Conservation (phyloP, 2,888 invertebrate genomes). For the Carterocephalus palaemon region DNA sequence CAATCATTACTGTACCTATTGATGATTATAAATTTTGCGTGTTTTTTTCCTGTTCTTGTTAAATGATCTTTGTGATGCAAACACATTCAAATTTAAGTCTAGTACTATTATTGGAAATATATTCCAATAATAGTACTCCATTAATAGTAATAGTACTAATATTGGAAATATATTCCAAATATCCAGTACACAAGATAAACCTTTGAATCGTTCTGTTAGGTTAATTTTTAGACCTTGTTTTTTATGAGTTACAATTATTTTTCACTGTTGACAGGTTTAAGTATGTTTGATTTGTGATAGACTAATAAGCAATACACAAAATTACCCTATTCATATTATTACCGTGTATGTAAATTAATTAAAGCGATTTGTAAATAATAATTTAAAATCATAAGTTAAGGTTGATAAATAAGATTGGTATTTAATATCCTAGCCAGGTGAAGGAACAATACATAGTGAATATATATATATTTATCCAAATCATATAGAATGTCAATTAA, state of each 20-base stretch:
- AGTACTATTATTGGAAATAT: no score
- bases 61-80: not conserved
- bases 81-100: not conserved
- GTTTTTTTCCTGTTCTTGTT: constrained; percentile 3
- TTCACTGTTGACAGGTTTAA: not conserved
- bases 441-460: not conserved
- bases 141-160: no score
- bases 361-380: constrained; percentile 5
- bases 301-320: constrained; percentile 1
- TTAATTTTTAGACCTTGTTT: no score
- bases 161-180: no score
- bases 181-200: no score
- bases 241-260: no score
- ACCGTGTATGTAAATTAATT: not conserved
- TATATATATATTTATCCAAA: constrained; percentile 15
- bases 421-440: constrained; percentile 6
- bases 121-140: no score
- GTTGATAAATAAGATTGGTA: not conserved
- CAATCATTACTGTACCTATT: no score
- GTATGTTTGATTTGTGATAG: constrained; percentile 3
- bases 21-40: no score
- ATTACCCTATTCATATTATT: constrained; percentile 6
- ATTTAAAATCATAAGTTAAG: constrained; percentile 5
- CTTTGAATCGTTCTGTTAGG: no score
- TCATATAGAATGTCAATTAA: constrained; percentile 18